Conservation (phyloP, 2,113 vertebrate species). For the Strix aluco region DNA sequence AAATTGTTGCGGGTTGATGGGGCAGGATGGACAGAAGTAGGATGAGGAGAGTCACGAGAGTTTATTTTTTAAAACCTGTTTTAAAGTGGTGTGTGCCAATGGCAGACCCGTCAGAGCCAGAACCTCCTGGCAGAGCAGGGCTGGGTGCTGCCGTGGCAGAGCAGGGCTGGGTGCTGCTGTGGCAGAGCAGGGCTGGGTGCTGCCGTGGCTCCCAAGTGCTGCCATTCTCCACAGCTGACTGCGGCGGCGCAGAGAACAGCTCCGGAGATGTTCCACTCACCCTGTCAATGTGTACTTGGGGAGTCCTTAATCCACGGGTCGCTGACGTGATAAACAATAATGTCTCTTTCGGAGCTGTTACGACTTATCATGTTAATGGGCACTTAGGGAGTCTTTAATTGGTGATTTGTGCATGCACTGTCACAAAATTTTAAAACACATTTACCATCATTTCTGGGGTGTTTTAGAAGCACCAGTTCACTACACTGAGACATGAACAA, state of each 20-base stretch:
- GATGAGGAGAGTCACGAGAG: not conserved
- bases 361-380: constrained; percentile 67
- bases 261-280: not conserved
- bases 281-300: constrained; percentile 63
- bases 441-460: constrained; percentile 64
- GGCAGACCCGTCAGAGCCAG: not conserved
- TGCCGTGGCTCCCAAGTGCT: not conserved
- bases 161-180: not conserved
- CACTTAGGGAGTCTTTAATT: constrained; percentile 69
- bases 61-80: not conserved
- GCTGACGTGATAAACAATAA: constrained; percentile 70
- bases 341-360: constrained; percentile 69
- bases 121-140: not conserved
- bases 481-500: not conserved
- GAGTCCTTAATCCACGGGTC: constrained; percentile 68
- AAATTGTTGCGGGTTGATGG: not conserved
- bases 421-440: constrained; percentile 71
- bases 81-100: rapidly evolving
- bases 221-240: not conserved
- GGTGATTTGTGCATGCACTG: constrained; percentile 72
- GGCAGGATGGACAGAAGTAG: not conserved
- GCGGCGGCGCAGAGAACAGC: not conserved
- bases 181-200: not conserved
- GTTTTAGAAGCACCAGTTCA: constrained; percentile 43
- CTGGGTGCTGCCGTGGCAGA: no score